phyloP scores from a whole-genome alignment of 2,797 vertebrate species.

The Enteromius thamalakanensis region DNA sequence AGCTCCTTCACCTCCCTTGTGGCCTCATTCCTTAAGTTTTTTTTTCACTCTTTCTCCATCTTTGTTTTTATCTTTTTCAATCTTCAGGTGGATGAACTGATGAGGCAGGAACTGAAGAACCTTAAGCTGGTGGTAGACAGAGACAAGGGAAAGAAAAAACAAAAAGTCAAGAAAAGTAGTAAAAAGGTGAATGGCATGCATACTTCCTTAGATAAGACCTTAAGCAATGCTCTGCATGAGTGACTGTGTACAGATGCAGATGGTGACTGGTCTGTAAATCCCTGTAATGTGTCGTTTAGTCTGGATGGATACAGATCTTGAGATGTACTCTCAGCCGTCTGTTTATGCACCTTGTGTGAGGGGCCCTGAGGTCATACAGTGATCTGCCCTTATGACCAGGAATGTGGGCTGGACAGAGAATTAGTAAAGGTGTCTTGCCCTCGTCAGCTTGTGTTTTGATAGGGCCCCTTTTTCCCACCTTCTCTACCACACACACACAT shows the following conservation, averaged over 20 bases:
- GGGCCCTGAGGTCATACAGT: conserved; percentile 43
- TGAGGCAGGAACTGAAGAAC: conserved; percentile 79
- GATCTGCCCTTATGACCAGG: conserved; percentile 30
- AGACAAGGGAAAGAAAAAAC: conserved; percentile 65
- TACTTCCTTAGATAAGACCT: conserved; percentile 33
- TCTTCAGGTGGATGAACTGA: conserved; percentile 80
- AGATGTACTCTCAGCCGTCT: conserved; percentile 2
- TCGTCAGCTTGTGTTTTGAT: conserved; percentile 52
- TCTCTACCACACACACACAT: conserved; percentile 32
- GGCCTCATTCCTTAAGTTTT: background rate
- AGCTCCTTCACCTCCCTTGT: background rate
- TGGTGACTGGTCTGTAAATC: conserved; percentile 5
- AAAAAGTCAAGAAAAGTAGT: conserved; percentile 63
- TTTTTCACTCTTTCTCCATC: background rate
- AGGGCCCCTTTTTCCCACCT: conserved; percentile 46
- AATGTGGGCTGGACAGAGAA: conserved; percentile 48
- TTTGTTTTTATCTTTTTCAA: background rate
- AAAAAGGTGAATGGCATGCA: conserved; percentile 71
- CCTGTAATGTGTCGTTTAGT: conserved; percentile 31
- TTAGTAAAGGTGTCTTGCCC: conserved; percentile 46
- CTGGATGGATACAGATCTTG: conserved; percentile 30
- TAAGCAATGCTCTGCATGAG: conserved; percentile 7
- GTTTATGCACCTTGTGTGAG: conserved; percentile 39
- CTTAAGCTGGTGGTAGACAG: conserved; percentile 77
- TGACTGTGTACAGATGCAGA: conserved; percentile 47